Evolutionary conservation across 1,140 invertebrate species (phyloP).

Genomic region (Steinernema khuongi): DNA sequence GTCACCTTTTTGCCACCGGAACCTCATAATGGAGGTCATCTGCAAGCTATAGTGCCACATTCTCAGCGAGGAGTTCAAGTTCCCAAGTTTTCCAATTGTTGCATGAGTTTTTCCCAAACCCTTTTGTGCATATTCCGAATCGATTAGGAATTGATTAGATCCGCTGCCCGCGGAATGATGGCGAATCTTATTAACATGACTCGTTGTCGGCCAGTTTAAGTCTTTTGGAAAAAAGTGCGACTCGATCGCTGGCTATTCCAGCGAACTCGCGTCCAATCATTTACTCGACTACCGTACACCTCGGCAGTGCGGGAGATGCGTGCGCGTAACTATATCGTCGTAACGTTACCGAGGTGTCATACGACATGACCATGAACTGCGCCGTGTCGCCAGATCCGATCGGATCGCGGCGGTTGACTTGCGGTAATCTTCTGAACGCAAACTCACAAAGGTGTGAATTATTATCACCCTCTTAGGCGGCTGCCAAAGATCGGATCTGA

Average conservation of each 20-base stretch:
- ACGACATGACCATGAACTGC: neutral
- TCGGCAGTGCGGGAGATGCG: neutral
- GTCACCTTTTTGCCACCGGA: neutral
- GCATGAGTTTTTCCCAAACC: neutral
- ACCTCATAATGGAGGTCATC: neutral
- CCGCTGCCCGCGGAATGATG: neutral
- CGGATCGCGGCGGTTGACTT: neutral
- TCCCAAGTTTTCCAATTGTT: neutral
- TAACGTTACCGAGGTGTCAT: neutral
- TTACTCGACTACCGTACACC: neutral
- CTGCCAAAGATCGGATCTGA: conserved; percentile 11
- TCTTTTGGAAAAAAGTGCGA: neutral
- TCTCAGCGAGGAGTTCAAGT: neutral
- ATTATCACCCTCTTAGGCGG: conserved; percentile 11
- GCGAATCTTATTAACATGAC: neutral
- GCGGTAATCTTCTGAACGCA: conserved; percentile 12
- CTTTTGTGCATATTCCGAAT: neutral
- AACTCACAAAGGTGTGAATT: conserved; percentile 10
- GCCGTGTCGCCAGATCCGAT: conserved; percentile 8
- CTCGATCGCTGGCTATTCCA: neutral
- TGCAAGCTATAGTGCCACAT: neutral
- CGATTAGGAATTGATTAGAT: neutral
- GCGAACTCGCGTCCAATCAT: neutral
- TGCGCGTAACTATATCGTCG: conserved; percentile 6
- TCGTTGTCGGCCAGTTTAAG: neutral